Base-by-base conservation (phyloP, 1,140 invertebrate genomes). In the Philotrypesis tridentata region DNA sequence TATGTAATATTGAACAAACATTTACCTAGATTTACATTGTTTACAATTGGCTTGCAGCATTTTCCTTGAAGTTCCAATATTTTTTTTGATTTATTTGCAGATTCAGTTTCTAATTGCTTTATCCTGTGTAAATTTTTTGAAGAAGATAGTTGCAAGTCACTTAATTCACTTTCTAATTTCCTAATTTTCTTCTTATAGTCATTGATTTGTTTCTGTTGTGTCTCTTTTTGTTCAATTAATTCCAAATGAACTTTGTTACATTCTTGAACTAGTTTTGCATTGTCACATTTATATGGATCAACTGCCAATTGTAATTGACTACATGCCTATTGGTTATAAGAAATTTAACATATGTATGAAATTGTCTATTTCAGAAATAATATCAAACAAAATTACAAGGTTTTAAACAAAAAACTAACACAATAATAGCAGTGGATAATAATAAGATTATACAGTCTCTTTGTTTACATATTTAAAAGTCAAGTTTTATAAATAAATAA, bases 211-310 rank as follows among this genome's bases (percentile, higher is more conserved):
- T 92, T 93, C 82, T 94, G 93, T 89, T 92, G 88, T 74, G 94
- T 92, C 89, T 96, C 95, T 89, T 94, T 94, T 79, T 92, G 88
- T 85, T 94, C 92, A 71, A 96, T 92, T 37, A 96, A 88, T 86
- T 95, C 93, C 83, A 93, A 91, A 88, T 96, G 95, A 23, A 96
- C 89, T 79, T 95, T 93, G 91, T 96, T 96, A 86, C 94, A 95
- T 89, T 95, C 95, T 89, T 93, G 92, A 61, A 95, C 93, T 55
- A 95, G 89, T 88, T 93, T 94, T 48, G 92, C 93, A 92, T 95
- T 95, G 86, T 95, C 95, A 90, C 93, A 94, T 90, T 94, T 95
- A 84, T 95, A 95, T 2, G 95, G 95, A 89, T 95, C 94, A 72
- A 93, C 90, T 85, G 93, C 92, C 33, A 92, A 88, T 89, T 94